Conservation (phyloP, 2,797 vertebrate species). For the Acropternis orthonyx region DNA sequence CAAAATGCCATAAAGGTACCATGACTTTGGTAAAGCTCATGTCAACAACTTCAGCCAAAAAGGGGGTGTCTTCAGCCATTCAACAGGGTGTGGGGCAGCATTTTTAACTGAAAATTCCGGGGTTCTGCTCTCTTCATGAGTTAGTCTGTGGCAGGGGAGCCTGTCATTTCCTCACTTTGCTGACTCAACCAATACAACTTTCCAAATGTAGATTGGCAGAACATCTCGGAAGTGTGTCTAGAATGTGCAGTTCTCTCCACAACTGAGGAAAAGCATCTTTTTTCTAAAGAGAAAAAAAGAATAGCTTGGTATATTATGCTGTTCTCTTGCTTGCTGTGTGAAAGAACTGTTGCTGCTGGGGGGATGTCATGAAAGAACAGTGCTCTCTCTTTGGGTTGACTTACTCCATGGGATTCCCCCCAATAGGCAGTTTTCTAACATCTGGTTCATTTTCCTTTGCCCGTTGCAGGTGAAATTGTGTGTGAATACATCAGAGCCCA, state of each 20-base stretch:
- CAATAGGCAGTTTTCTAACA: not conserved
- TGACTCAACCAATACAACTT: not conserved
- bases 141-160: not conserved
- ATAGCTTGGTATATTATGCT: not conserved
- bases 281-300: too few relatives aligned
- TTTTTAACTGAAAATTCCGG: not conserved
- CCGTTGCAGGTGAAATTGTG: conserved; percentile 88
- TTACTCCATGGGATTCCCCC: not conserved
- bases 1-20: not conserved
- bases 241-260: not conserved
- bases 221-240: not conserved
- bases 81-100: not conserved
- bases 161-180: not conserved
- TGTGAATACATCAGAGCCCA: conserved; percentile 90
- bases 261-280: too few relatives aligned
- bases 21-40: not conserved
- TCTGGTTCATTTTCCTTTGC: conserved; percentile 10
- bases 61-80: not conserved
- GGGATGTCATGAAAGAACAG: not conserved
- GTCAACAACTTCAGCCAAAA: not conserved
- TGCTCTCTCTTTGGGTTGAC: not conserved
- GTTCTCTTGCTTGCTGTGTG: not conserved
- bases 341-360: not conserved
- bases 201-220: not conserved
- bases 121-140: not conserved